Evolutionary conservation across 2,113 vertebrate species (phyloP), one percentile per base, ranked within the genome.

Genomic region (Redunca redunca): DNA sequence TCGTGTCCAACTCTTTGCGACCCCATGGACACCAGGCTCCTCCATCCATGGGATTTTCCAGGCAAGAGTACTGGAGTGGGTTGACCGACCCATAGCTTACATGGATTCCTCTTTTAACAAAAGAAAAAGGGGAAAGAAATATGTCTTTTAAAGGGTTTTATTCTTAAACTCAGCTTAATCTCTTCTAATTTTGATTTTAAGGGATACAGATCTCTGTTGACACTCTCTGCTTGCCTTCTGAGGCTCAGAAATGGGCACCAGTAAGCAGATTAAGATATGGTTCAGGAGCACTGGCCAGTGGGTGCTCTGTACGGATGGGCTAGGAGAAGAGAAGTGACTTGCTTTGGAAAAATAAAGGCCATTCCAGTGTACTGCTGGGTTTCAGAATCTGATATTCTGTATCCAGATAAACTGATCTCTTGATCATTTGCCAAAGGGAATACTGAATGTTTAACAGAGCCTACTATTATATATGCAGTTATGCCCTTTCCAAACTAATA

Each of bases 151-250:
- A 96, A 85, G 52, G 21, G 6, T 43, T 98, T 92, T 30, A 60
- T 96, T 96, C 71, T 95, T 82, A 96, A 85, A 82, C 30, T 7
- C 7, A 36, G 52, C 17, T 94, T 95, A 91, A 90, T 92, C 58
- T 83, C 43, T 53, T 53, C 23, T 48, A 60, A 77, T 92, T 97
- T 64, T 46, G 53, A 60, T 25, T 50, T 77, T 82, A 93, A 95
- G 58, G 53, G 82, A 19, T 81, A 81, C 6, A 83, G 36, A 52
- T 94, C 53, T 95, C 74, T 88, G 80, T 60, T 83, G 64, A 26
- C 12, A 2, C 10, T 10, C 19, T 96, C 84, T 23, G 4, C 19
- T 82, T 95, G 88, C 4, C 53, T 91, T 90, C 25, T 30, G 10
- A 90, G 53, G 6, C 64, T 43, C 30, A 40, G 52, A 57, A 90